These are phyloP conservation scores for Andricus quercusramuli DNA, from an alignment of 2,888 invertebrate genomes.

Conservation along the genomic window DNA sequence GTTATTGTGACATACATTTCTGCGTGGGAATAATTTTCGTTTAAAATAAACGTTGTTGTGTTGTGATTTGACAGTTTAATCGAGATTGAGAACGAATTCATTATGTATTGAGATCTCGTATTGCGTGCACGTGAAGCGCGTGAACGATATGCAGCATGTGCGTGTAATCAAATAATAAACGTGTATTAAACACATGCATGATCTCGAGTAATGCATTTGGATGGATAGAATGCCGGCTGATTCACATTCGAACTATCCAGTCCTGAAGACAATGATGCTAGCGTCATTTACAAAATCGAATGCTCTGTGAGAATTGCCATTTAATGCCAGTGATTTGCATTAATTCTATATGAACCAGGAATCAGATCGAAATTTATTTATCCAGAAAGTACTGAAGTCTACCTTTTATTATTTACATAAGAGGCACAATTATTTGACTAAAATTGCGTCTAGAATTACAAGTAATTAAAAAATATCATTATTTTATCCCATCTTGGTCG, in stretches of 20 bases:
- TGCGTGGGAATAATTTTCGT: neutral
- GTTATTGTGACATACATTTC: neutral
- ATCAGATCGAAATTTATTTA: no score
- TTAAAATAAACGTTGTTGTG: neutral
- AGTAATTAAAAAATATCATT: no score
- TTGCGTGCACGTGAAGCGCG: conserved; percentile 12
- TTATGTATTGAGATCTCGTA: conserved; percentile 21
- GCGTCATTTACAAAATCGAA: neutral
- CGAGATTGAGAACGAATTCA: conserved; percentile 27
- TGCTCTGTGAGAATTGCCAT: neutral
- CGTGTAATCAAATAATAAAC: conserved; percentile 27
- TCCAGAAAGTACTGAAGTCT: no score
- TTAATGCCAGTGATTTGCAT: neutral
- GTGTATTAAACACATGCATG: conserved; percentile 10
- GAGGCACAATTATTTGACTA: no score
- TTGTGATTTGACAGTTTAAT: conserved; percentile 13
- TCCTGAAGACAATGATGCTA: neutral
- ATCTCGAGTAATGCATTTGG: neutral
- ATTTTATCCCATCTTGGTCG: no score
- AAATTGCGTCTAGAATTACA: no score
- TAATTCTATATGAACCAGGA: neutral
- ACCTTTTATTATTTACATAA: no score
- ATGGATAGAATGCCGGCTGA: conserved; percentile 1
- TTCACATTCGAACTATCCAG: neutral
- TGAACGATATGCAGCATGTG: conserved; percentile 17